Conservation (phyloP, 2,797 vertebrate species). For the Meriones psammophilus region DNA sequence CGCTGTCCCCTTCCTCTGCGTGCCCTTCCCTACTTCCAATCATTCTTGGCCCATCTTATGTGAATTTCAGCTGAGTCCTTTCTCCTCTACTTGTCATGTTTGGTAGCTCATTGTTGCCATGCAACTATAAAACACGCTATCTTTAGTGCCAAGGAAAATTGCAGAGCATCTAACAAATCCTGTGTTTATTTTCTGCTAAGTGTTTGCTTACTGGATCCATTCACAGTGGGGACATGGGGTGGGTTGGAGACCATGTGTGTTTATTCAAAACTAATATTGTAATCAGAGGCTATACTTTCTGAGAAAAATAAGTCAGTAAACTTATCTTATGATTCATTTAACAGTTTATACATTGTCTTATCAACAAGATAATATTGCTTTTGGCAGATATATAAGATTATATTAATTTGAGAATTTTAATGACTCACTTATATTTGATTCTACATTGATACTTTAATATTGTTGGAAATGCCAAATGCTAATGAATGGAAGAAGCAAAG, state of each 20-base stretch:
- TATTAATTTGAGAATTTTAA: conserved; percentile 55
- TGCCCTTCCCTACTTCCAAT: conserved; percentile 41
- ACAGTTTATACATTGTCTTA: conserved; percentile 63
- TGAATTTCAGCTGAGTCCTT: conserved; percentile 60
- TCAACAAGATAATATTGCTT: conserved; percentile 64
- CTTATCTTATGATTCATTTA: conserved; percentile 62
- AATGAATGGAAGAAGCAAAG: background rate
- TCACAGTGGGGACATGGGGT: background rate
- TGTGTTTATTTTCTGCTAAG: conserved; percentile 66
- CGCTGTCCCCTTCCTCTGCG: background rate
- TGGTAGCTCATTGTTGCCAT: conserved; percentile 71
- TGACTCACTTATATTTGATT: conserved; percentile 29
- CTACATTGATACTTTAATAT: conserved; percentile 31
- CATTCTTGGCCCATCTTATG: conserved; percentile 40
- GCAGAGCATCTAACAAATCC: conserved; percentile 55
- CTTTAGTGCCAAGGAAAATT: conserved; percentile 61
- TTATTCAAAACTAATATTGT: conserved; percentile 55
- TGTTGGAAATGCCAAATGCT: conserved; percentile 40
- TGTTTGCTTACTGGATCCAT: conserved; percentile 58
- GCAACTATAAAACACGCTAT: conserved; percentile 72
- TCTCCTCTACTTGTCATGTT: conserved; percentile 49
- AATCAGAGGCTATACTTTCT: conserved; percentile 49
- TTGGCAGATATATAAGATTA: conserved; percentile 33
- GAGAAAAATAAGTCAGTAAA: conserved; percentile 47
- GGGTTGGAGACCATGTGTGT: background rate